Percentiles rank a stretch among this genome's conserved stretches.
Evolutionary conservation across 2,888 invertebrate genomes (phyloP).

Genomic region (Leptarthrus brevirostris): DNA sequence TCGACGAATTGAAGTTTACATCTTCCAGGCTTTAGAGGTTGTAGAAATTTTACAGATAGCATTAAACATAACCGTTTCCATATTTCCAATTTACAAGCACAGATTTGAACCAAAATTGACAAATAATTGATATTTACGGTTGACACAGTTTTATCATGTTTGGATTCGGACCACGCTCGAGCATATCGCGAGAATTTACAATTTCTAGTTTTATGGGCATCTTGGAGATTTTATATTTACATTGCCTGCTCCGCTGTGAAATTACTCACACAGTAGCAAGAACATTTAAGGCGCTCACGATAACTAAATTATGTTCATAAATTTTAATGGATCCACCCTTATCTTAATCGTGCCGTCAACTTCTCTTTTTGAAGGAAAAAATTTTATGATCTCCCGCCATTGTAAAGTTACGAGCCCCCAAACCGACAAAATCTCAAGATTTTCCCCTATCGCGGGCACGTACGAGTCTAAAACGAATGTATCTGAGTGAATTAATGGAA

Average conservation of each 20-base stretch:
- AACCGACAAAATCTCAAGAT: constrained; percentile 29
- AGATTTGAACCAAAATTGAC: constrained; percentile 47
- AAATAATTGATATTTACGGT: constrained; percentile 54
- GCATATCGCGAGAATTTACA: too few relatives aligned
- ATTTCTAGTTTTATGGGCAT: constrained; percentile 41
- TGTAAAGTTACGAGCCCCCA: constrained; percentile 26
- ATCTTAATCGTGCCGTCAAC: constrained; percentile 52
- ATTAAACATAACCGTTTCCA: constrained; percentile 12
- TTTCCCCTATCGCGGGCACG: constrained; percentile 51
- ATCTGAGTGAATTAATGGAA: constrained; percentile 38
- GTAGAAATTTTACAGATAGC: too few relatives aligned
- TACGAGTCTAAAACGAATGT: constrained; percentile 49
- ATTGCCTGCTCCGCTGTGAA: neutral
- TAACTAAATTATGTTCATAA: constrained; percentile 54
- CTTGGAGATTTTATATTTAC: constrained; percentile 21
- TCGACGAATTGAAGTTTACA: constrained; percentile 37
- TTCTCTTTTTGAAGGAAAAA: constrained; percentile 40
- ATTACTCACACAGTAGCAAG: constrained; percentile 11
- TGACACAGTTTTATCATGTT: constrained; percentile 43
- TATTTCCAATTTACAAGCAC: constrained; percentile 41
- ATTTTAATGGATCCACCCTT: constrained; percentile 54
- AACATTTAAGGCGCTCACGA: constrained; percentile 41
- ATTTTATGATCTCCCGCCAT: constrained; percentile 40
- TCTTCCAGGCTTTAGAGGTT: too few relatives aligned
- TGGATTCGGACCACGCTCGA: neutral